A percentile compares a stretch with the other conserved stretches of the same genome.
Evolutionary conservation across 2,113 vertebrate species (phyloP).

Genomic region (Aspidoscelis tigris): DNA sequence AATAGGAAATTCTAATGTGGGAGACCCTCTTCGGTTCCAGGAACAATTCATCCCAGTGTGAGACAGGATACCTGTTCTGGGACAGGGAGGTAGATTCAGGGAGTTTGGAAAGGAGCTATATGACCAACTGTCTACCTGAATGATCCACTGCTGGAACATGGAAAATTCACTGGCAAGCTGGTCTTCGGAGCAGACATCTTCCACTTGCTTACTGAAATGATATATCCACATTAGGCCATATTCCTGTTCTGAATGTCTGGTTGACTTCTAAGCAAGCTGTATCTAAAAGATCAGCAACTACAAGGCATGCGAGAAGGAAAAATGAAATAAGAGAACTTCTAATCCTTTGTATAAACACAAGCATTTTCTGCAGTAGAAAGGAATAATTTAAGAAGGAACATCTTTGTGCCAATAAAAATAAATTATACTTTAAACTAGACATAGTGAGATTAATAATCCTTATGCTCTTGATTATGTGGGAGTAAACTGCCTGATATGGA

Average conservation of each 20-base stretch:
- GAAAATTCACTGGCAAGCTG: not conserved
- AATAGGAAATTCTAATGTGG: too few species aligned
- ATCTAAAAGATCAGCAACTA: not conserved
- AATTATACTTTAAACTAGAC: not conserved
- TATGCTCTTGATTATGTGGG: not conserved
- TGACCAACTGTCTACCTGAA: too few species aligned
- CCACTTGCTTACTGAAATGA: not conserved
- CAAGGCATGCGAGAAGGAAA: too few species aligned
- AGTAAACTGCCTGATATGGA: not conserved
- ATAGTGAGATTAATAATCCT: not conserved
- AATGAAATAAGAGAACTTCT: not conserved
- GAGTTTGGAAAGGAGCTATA: too few species aligned
- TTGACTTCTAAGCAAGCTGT: not conserved
- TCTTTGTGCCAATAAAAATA: not conserved
- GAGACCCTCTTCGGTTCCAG: too few species aligned
- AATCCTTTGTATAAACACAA: slow-evolving; percentile 5
- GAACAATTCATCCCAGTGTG: too few species aligned
- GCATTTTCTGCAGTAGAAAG: not conserved
- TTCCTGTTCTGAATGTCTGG: not conserved
- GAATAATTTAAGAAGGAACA: not conserved
- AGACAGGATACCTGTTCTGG: too few species aligned
- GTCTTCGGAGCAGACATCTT: not conserved
- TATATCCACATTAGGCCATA: not conserved
- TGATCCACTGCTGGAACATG: too few species aligned
- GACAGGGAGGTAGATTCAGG: too few species aligned